Evolutionary conservation across 2,113 vertebrate genomes (phyloP).

Genomic region (Mirounga angustirostris): DNA sequence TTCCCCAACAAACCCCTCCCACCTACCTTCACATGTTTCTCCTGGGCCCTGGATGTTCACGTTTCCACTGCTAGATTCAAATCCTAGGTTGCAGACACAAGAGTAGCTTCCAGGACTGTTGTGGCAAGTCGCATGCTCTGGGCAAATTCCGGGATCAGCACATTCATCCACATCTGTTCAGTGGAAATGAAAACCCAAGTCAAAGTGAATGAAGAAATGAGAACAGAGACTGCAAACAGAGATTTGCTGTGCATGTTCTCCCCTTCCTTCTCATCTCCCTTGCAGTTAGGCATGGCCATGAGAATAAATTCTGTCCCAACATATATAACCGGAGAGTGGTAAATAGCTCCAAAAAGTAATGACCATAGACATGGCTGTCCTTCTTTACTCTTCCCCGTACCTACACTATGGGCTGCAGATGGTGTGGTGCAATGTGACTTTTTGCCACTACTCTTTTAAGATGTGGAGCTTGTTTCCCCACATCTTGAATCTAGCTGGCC

Average conservation of each 20-base stretch:
- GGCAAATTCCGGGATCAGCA: background rate
- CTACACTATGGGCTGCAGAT: background rate
- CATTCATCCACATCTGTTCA: constrained; percentile 59
- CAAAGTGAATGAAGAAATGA: background rate
- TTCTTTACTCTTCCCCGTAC: background rate
- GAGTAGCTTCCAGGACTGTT: constrained; percentile 54
- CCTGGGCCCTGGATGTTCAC: background rate
- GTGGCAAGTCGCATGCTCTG: background rate
- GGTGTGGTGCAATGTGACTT: background rate
- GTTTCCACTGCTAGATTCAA: background rate
- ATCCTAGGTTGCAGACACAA: constrained; percentile 45
- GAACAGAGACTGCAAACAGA: background rate
- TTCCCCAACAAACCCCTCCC: background rate
- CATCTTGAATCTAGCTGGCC: background rate
- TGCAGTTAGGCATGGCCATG: accelerated
- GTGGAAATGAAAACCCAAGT: background rate
- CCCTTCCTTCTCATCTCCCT: background rate
- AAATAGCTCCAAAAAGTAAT: background rate
- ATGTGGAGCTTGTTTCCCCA: too few species aligned
- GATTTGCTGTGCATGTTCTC: background rate
- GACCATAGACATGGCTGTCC: too few species aligned
- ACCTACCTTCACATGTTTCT: constrained; percentile 29
- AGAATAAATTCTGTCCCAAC: background rate
- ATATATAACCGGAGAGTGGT: background rate
- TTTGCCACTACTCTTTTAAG: background rate